These are phyloP conservation scores for Potorous gilbertii DNA, from an alignment of 2,797 vertebrate genomes.

Conservation along the genomic window DNA sequence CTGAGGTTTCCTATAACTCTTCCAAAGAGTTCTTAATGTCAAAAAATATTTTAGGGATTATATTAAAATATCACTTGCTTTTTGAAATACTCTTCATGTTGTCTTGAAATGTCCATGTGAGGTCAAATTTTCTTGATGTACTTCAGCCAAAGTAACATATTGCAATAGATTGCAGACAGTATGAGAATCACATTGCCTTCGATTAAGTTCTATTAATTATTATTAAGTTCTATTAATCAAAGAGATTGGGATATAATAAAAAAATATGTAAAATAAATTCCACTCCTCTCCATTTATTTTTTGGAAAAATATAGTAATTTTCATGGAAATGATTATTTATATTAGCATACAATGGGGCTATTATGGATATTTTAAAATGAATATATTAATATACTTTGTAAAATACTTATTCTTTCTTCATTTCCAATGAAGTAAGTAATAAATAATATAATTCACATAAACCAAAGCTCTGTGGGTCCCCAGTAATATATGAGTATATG, in stretches of 20 bases:
- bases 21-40: neutral
- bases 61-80: neutral
- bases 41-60: neutral
- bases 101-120: neutral
- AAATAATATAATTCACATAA: neutral
- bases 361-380: neutral
- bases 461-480: neutral
- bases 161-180: neutral
- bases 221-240: neutral
- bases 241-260: neutral
- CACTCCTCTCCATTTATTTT: neutral
- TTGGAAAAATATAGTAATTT: neutral
- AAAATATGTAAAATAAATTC: neutral
- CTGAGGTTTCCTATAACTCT: neutral
- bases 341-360: neutral
- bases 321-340: neutral
- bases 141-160: neutral
- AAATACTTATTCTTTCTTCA: neutral
- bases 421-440: neutral
- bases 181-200: neutral
- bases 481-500: neutral
- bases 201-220: neutral
- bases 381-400: neutral
- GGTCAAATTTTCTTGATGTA: neutral
- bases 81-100: neutral